Conservation (phyloP, 1,140 invertebrate genomes). For the Drosophila melanica region DNA sequence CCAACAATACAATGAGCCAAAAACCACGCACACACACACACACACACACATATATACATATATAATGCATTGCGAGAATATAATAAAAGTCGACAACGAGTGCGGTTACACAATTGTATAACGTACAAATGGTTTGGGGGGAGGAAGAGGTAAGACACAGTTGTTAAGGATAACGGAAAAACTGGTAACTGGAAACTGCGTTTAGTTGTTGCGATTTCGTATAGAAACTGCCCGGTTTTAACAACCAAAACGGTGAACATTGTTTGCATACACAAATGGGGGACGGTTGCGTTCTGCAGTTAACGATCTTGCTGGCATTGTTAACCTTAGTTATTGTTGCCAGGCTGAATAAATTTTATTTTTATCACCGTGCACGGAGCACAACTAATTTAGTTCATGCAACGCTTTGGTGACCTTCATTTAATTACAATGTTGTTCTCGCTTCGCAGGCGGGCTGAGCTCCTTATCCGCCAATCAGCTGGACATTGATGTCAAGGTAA, state of each 20-base stretch:
- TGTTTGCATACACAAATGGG: slow-evolving; percentile 46
- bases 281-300: slow-evolving; percentile 45
- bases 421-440: slow-evolving; percentile 73
- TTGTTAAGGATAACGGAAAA: slow-evolving; percentile 56
- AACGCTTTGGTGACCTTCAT: slow-evolving; percentile 1
- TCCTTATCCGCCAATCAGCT: slow-evolving; percentile 86
- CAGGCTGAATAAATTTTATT: slow-evolving; percentile 26
- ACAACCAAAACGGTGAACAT: slow-evolving; percentile 30
- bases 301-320: slow-evolving; percentile 66
- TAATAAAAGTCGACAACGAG: slow-evolving; percentile 57
- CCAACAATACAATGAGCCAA: slow-evolving; percentile 50
- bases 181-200: slow-evolving; percentile 24
- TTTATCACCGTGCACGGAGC: background rate
- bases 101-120: slow-evolving; percentile 59
- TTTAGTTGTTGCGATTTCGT: slow-evolving; percentile 17
- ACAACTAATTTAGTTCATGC: slow-evolving; percentile 46
- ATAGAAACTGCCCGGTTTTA: slow-evolving; percentile 15
- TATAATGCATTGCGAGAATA: slow-evolving; percentile 36
- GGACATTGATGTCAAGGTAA: slow-evolving; percentile 87
- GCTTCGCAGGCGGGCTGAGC: slow-evolving; percentile 86
- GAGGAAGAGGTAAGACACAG: slow-evolving; percentile 3
- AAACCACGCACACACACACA: slow-evolving; percentile 23
- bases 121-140: slow-evolving; percentile 53
- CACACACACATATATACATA: slow-evolving; percentile 11
- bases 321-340: slow-evolving; percentile 35